phyloP scores from a whole-genome alignment of 1,140 invertebrate species.

The Notospermus geniculatus region DNA sequence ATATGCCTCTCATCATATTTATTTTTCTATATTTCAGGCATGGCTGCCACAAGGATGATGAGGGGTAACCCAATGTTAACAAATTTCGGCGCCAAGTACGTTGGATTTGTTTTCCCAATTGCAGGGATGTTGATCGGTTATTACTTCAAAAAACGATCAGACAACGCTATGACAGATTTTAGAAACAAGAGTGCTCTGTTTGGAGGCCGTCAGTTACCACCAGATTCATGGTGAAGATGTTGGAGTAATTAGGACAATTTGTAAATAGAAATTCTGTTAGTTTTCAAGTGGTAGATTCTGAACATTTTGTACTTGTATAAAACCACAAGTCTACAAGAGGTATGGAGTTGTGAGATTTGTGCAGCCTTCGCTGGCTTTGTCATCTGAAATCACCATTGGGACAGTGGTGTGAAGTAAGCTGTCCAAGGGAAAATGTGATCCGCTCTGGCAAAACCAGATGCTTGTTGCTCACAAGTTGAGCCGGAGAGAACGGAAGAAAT shows the following conservation, averaged over 20 bases:
- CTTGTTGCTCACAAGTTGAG: too few species aligned
- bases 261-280: not conserved
- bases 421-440: too few species aligned
- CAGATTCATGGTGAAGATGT: slow-evolving; percentile 11
- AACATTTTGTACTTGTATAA: too few species aligned
- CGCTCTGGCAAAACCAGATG: too few species aligned
- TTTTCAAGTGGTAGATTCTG: not conserved
- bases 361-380: too few species aligned
- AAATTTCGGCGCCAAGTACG: not conserved
- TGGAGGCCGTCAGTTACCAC: slow-evolving; percentile 21
- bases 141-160: slow-evolving; percentile 1
- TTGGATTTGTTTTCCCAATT: slow-evolving; percentile 11
- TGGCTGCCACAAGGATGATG: slow-evolving; percentile 11
- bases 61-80: slow-evolving; percentile 6
- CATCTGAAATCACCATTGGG: too few species aligned
- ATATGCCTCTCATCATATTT: not conserved
- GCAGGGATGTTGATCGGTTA: slow-evolving; percentile 6
- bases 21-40: slow-evolving; percentile 1
- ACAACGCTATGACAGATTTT: slow-evolving; percentile 14
- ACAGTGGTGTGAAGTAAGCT: too few species aligned
- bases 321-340: too few species aligned
- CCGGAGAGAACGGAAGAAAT: too few species aligned
- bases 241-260: not conserved
- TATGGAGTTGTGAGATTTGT: too few species aligned
- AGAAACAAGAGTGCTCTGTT: slow-evolving; percentile 25